These are phyloP conservation scores for Sebastes fasciatus DNA, from an alignment of 2,113 vertebrate species.

Conservation along the genomic window DNA sequence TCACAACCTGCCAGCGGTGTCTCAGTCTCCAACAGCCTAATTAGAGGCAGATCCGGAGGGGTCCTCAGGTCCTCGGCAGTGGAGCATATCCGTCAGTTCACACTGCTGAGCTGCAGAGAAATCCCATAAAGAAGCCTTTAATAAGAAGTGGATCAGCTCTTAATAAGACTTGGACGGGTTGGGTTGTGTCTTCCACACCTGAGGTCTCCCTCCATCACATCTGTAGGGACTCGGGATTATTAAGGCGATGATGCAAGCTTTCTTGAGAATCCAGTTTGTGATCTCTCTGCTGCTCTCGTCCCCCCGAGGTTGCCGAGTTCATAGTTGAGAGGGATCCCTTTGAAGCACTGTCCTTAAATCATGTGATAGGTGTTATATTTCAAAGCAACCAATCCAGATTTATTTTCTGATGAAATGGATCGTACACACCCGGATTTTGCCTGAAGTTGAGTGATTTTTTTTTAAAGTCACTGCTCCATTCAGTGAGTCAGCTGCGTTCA, in stretches of 20 bases:
- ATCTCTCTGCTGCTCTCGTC: conserved; percentile 19
- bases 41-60: conserved; percentile 60
- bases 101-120: conserved; percentile 60
- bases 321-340: conserved; percentile 17
- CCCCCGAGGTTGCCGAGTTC: conserved; percentile 6
- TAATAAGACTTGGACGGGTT: conserved; percentile 67
- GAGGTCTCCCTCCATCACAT: conserved; percentile 24
- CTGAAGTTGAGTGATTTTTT: conserved; percentile 13
- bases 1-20: conserved; percentile 36
- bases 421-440: neutral
- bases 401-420: conserved; percentile 51
- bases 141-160: conserved; percentile 71
- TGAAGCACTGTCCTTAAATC: conserved; percentile 24
- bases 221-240: conserved; percentile 57
- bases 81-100: conserved; percentile 62
- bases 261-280: conserved; percentile 43
- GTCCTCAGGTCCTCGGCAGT: conserved; percentile 52
- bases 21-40: conserved; percentile 57
- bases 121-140: conserved; percentile 66
- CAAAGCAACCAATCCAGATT: conserved; percentile 32
- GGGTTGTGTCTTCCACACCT: conserved; percentile 23
- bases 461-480: neutral
- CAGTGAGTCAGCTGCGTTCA: neutral
- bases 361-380: conserved; percentile 23
- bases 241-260: conserved; percentile 51